These are phyloP conservation scores for Petrocephalus schoutedeni DNA, from an alignment of 2,797 vertebrate genomes.

Conservation along the genomic window DNA sequence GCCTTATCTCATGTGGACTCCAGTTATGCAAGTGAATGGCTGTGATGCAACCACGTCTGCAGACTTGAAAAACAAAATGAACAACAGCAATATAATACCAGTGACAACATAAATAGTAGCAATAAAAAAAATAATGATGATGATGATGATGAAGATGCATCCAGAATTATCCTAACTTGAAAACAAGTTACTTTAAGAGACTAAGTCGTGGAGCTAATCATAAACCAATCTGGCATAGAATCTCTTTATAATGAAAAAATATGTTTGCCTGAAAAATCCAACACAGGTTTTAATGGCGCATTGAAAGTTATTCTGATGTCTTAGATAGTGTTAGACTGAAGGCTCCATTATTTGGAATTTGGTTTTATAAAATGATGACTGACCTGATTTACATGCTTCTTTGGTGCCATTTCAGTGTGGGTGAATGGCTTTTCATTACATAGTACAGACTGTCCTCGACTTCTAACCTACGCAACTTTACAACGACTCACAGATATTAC, in stretches of 20 bases:
- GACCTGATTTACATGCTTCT: background rate
- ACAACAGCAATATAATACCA: background rate
- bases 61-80: background rate
- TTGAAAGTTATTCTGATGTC: background rate
- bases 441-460: too few species aligned
- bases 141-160: background rate
- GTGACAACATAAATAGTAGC: background rate
- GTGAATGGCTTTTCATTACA: background rate
- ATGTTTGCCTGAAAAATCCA: background rate
- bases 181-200: background rate
- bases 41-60: background rate
- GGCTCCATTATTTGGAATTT: background rate
- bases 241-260: background rate
- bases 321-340: background rate
- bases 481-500: too few species aligned
- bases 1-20: background rate
- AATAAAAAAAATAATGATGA: background rate
- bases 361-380: background rate
- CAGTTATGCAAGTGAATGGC: conserved; percentile 2
- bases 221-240: background rate
- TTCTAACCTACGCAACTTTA: too few species aligned
- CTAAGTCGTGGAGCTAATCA: background rate
- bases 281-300: background rate
- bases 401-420: background rate
- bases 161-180: background rate